Evolutionary conservation across 2,113 vertebrate genomes (phyloP), one percentile per base, ranked within the genome.

Genomic region (Rostratula benghalensis): DNA sequence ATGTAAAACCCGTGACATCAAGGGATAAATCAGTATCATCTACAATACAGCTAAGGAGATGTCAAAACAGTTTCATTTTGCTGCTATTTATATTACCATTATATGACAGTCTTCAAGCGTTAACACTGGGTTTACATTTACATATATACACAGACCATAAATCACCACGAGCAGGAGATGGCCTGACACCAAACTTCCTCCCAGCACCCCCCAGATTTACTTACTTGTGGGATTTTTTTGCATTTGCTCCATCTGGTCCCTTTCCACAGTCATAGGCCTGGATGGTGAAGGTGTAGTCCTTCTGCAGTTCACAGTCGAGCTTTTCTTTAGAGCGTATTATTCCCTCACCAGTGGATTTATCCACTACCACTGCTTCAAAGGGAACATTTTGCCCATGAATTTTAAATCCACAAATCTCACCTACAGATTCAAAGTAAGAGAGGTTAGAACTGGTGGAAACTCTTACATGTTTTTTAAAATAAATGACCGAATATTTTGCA

Each of bases 321-420:
- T 99, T 99, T 19, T 99, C 99, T 67, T 98, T 99, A 7, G 99
- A 98, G 83, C 98, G 98, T 28, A 99, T 99, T 13, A 99, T 96
- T 10, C 99, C 99, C 97, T 99, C 99, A 0, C 99, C 99, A 33
- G 99, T 99, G 98, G 99, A 99, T 89, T 99, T 99, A 97, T 99
- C 99, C 98, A 99, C 98, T 67, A 99, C 98, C 98, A 99, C 98
- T 22, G 99, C 99, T 82, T 99, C 99, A 71, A 99, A 99, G 74
- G 99, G 99, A 74, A 99, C 99, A 85, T 99, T 99, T 65, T 99
- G 99, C 76, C 99, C 99, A 0, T 99, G 99, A 94, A 99, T 99
- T 97, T 99, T 98, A 99, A 99, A 99, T 91, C 99, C 99, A 91
- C 99, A 99, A 91, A 99, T 99, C 98, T 99, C 99, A 98, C 99